Evolutionary conservation across 2,888 invertebrate genomes (phyloP), one percentile per base, ranked within the genome.

Genomic region (Caenorhabditis angaria): DNA sequence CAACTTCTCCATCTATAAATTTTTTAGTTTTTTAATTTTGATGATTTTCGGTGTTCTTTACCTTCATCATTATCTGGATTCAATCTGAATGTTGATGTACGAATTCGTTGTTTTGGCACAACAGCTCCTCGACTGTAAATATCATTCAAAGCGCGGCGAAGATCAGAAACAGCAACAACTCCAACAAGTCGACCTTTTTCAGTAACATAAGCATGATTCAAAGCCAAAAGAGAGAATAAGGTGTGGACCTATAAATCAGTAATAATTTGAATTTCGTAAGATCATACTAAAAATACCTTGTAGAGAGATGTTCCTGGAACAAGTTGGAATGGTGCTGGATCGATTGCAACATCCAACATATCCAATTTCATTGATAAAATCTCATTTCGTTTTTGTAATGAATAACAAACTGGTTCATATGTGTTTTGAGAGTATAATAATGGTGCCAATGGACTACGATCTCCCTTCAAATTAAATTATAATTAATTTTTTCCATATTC

Each of bases 191-290:
- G 91, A 0, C 97, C 99, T 63, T 95, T 95, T 71, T 95, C 94
- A 0, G 97, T 99, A n/a, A 99, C 97, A 88, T 97, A 99, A 0
- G 97, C 97, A 86, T 95, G 93, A 89, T 95, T 95, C 27, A 99
- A 93, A 20, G 96, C 97, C 76, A 99, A 92, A 91, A 99, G 93
- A 18, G 96, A 97, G 89, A 99, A 99, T 59, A 99, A 90, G 0
- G 97, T 97, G 89, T 99, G 97, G 5, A 97, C 86, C 41, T 41
- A 18, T 5, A 32, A 32, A 32, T 8, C 5, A n/a, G n/a, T n/a
- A 32, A 32, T 8, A 32, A 32, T 8, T 32, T 32, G 32, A 5
- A 32, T 8, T 32, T 32, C 10, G 32, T 32, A 8, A 10, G 32
- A 32, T 5, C 32, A 8, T 10, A 5, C 10, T 10, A 10, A 10